Conservation (phyloP, 2,888 invertebrate species). For the Galeruca laticollis region DNA sequence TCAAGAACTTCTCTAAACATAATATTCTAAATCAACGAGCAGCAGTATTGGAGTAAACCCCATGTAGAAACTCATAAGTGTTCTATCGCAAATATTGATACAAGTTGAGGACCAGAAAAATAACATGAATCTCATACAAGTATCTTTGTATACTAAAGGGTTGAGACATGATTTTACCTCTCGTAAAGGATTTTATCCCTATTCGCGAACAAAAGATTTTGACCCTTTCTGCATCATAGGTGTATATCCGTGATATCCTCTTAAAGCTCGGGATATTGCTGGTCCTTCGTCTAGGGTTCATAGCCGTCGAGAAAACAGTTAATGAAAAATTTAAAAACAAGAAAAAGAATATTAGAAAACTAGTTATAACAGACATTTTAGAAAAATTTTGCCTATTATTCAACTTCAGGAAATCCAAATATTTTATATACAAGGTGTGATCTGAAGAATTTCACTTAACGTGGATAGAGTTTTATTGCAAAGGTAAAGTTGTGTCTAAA, state of each 20-base stretch:
- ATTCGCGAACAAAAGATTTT: constrained; percentile 41
- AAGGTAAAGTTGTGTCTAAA: no score
- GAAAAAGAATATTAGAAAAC: no score
- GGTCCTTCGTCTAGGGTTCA: constrained; percentile 43
- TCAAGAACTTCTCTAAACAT: neutral
- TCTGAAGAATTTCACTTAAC: no score
- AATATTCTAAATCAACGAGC: neutral
- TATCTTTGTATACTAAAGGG: constrained; percentile 37
- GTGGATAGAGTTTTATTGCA: no score
- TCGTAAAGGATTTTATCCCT: constrained; percentile 37
- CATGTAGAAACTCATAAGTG: constrained; percentile 24
- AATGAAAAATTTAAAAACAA: no score
- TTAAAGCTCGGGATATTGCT: constrained; percentile 40
- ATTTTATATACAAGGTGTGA: no score
- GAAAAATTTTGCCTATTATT: no score
- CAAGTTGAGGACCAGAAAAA: constrained; percentile 31
- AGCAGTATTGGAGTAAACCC: neutral
- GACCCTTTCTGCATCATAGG: constrained; percentile 40
- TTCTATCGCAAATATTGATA: constrained; percentile 33
- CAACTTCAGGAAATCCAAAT: no score
- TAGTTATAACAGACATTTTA: no score
- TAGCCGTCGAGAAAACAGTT: neutral
- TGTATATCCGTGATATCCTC: constrained; percentile 30
- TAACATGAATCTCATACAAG: constrained; percentile 34
- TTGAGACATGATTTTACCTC: constrained; percentile 43